Percentiles rank a stretch among this genome's conserved stretches.
Evolutionary conservation across 2,797 vertebrate genomes (phyloP).

Genomic region (Acanthiza pusilla): DNA sequence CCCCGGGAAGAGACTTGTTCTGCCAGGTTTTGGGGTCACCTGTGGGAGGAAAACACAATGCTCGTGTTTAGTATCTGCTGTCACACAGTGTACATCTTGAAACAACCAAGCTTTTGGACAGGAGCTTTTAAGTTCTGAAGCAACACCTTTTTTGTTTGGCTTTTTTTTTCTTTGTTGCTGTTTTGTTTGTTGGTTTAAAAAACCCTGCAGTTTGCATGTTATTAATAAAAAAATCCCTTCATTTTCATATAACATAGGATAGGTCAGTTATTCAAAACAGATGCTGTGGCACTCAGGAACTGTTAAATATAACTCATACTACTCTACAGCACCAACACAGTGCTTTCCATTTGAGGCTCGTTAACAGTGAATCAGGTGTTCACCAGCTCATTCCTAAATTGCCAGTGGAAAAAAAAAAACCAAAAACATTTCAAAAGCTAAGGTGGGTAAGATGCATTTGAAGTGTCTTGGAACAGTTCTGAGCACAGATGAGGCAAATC

Average conservation of each 20-base stretch:
- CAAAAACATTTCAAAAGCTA: neutral
- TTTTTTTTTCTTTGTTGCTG: neutral
- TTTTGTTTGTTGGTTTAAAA: neutral
- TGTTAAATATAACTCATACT: neutral
- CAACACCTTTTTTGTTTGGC: neutral
- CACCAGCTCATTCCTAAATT: neutral
- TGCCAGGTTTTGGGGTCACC: constrained; percentile 99
- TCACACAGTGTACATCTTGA: constrained; percentile 62
- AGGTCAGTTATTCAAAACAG: neutral
- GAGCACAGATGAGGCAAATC: neutral
- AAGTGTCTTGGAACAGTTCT: neutral
- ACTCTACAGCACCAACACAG: neutral
- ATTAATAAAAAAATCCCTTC: neutral
- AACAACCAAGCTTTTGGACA: constrained; percentile 63
- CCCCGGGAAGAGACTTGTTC: constrained; percentile 98
- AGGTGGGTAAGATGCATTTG: neutral
- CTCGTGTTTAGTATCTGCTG: constrained; percentile 68
- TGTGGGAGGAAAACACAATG: constrained; percentile 77
- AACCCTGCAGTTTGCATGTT: neutral
- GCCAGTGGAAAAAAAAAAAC: neutral
- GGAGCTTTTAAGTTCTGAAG: constrained; percentile 36
- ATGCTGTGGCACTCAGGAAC: neutral
- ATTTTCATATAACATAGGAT: neutral
- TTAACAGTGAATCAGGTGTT: neutral
- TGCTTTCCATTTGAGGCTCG: neutral